Base-by-base conservation (phyloP, 2,113 vertebrate genomes). In the Crotalus horridus region DNA sequence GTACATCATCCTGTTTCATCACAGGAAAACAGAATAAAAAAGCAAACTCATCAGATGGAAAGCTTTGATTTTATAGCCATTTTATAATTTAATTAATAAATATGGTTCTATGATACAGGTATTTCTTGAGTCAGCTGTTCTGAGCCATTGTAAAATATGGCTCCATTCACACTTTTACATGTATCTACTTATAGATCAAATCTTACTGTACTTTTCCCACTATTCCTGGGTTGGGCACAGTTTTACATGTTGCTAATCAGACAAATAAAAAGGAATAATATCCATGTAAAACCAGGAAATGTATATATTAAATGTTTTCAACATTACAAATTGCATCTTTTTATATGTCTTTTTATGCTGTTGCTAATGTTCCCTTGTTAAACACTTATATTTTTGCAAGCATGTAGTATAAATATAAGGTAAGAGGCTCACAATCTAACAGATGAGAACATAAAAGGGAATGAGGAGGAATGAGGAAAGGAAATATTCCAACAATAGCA, bases 1-100 rank as follows among this genome's bases (percentile, higher is more conserved):
- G 94, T 64, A 96, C 93, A 89, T 61, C 88, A 54, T 88, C 90
- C 92, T 88, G 33, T 95, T 92, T 93, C 20, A 90, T 91, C 94
- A 81, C 1, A n/a, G 61, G 29, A 69, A n/a, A 69, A 69, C 29
- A n/a, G 29, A 69, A 69, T n/a, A 69, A n/a, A n/a, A n/a, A 69
- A 64, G 61, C 61, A 64, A 64, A 69, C 6, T 13, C 29, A n/a
- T n/a, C 11, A 69, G 61, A n/a, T n/a, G 61, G 29, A 69, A 69
- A n/a, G 61, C 29, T 15, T 69, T 69, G 61, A 15, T 69, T 13
- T 69, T 69, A 12, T 12, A 69, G 61, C 61, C 29, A n/a, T 69
- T 69, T 13, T n/a, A 69, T 13, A 69, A n/a, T 29, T 69, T 69
- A 69, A n/a, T 69, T n/a, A 64, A 64, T 61, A 58, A 58, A 58